Base-by-base conservation (phyloP, 2,113 vertebrate species). In the Gobiocypris rarus region DNA sequence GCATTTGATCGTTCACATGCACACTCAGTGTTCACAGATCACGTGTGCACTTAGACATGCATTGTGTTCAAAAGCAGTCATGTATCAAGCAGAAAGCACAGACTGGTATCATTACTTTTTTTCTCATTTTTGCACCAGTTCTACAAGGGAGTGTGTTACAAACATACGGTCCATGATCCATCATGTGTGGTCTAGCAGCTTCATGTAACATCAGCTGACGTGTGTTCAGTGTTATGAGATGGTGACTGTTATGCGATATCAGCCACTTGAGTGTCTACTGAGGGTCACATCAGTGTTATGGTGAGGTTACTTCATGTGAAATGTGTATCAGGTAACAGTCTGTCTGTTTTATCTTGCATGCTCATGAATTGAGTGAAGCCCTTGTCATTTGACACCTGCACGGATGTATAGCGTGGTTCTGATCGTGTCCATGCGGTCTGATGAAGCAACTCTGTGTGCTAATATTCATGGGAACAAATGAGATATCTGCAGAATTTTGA, bases 401-500 rank as follows among this genome's bases (percentile, higher is more conserved):
- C 7, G 48, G 45, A 52, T 75, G 14, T 75, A 11, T 52, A 9
- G 14, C 14, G n/a, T n/a, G 14, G 5, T 70, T 70, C 34, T n/a
- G 5, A 22, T n/a, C 10, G 38, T 45, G 2, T 24, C 22, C 41
- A 9, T 24, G 41, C 24, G 69, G 5, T 24, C 43, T 26, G 70
- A 65, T 28, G 24, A 28, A 65, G 61, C 26, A 31, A 15, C 11
- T 45, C 11, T 45, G 41, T 7, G 52, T 3, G 17, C 17, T 24
- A 48, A 45, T 73, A 9, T 8, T 15, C n/a, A 17, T 22, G 24
- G 13, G 31, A 28, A 48, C 24, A 74, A 74, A 74, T 74, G 71
- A 75, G 26, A 75, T 15, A 7, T 73, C 69, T 48, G n/a, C 41
- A 70, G 67, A 17, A 73, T 52, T 78, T 78, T 78, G n/a, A 65